Conservation (phyloP, 1,140 invertebrate genomes). For the Mactra quadrangularis region DNA sequence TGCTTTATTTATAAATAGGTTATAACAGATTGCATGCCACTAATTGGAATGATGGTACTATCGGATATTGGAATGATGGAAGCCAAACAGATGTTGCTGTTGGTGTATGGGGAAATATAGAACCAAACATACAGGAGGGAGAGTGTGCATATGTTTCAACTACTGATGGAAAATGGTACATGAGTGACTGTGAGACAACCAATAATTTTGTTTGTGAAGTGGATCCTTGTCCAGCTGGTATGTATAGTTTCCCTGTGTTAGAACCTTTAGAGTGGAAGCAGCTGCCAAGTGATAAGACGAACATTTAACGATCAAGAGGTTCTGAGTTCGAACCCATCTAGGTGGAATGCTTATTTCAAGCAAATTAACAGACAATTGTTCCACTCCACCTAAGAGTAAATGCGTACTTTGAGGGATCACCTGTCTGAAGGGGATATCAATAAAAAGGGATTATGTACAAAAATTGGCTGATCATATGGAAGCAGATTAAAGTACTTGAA, state of each 20-base stretch:
- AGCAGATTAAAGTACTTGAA: no score
- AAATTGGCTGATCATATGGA: no score
- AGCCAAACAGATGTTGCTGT: conserved; percentile 51
- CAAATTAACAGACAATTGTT: no score
- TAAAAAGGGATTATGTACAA: no score
- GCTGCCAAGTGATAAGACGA: neutral
- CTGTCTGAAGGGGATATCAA: no score
- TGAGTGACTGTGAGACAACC: conserved; percentile 60
- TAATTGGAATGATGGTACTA: neutral
- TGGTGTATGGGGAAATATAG: conserved; percentile 63
- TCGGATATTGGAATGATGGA: conserved; percentile 64
- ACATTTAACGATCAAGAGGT: no score
- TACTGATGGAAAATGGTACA: conserved; percentile 52
- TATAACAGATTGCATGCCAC: no score
- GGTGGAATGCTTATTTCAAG: neutral
- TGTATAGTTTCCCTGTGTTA: neutral
- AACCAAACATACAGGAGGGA: conserved; percentile 56
- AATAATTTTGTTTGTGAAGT: conserved; percentile 66
- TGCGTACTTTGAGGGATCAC: no score
- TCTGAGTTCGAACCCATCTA: no score
- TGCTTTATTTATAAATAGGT: no score
- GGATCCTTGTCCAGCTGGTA: conserved; percentile 65
- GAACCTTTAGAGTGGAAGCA: neutral
- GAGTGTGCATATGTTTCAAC: conserved; percentile 58
- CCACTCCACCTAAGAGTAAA: no score